Conservation (phyloP, 2,113 vertebrate species). For the Notothenia coriiceps region DNA sequence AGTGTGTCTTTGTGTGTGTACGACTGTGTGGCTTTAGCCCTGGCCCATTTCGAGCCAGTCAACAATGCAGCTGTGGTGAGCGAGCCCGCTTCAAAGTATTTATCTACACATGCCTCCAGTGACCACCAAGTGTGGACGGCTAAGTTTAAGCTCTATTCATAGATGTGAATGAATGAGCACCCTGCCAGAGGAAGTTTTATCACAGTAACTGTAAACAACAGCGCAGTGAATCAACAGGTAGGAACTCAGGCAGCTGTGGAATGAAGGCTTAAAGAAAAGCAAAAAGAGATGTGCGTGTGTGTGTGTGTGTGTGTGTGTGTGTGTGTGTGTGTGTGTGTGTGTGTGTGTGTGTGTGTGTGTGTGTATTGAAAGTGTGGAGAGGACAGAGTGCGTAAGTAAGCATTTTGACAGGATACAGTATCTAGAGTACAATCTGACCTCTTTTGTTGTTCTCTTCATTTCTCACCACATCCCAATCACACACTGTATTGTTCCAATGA, state of each 20-base stretch:
- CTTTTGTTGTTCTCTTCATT: conserved; percentile 53
- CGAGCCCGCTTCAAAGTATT: conserved; percentile 79
- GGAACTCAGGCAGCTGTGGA: conserved; percentile 54
- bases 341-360: background rate
- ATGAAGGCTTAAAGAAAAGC: conserved; percentile 20
- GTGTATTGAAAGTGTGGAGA: conserved; percentile 5
- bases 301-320: background rate
- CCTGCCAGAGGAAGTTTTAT: conserved; percentile 75
- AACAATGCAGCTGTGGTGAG: conserved; percentile 80
- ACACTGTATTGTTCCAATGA: conserved; percentile 34
- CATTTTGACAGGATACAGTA: conserved; percentile 72
- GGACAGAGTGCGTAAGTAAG: conserved; percentile 50
- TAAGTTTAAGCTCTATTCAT: conserved; percentile 83
- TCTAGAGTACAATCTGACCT: conserved; percentile 75
- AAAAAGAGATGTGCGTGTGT: background rate
- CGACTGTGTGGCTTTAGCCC: conserved; percentile 57
- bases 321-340: background rate
- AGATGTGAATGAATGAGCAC: conserved; percentile 81
- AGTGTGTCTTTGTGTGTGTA: conserved; percentile 12
- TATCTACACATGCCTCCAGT: conserved; percentile 80
- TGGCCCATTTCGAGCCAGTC: conserved; percentile 73
- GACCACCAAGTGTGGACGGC: conserved; percentile 79
- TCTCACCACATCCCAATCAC: conserved; percentile 65
- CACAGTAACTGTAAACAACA: conserved; percentile 76
- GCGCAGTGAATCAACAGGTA: conserved; percentile 80